These are phyloP conservation scores for Archips crataeganus DNA, from an alignment of 2,888 invertebrate species.

Conservation along the genomic window DNA sequence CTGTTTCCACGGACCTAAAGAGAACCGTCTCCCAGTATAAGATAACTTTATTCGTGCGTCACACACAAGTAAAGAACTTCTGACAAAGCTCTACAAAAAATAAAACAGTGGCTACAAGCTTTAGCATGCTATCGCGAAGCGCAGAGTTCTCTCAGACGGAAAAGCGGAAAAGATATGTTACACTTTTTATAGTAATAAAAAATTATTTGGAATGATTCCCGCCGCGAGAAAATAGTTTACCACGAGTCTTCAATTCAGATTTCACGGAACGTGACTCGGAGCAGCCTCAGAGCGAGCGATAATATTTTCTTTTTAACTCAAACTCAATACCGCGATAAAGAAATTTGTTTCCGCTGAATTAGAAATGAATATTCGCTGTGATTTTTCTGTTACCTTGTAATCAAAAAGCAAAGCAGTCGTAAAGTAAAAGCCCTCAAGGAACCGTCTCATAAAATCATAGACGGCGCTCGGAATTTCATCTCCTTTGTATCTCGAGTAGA, in stretches of 20 bases:
- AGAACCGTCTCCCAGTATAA: constrained; percentile 50
- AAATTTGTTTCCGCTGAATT: constrained; percentile 23
- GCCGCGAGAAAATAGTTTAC: constrained; percentile 39
- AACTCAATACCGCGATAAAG: constrained; percentile 27
- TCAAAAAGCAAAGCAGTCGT: constrained; percentile 35
- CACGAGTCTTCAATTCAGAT: constrained; percentile 36
- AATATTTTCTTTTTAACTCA: constrained; percentile 32
- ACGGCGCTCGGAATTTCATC: constrained; percentile 34
- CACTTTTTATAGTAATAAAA: constrained; percentile 51
- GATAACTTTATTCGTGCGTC: constrained; percentile 60
- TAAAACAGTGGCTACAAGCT: constrained; percentile 45
- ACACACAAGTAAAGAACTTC: constrained; percentile 55
- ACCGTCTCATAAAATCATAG: constrained; percentile 38
- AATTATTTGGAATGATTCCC: constrained; percentile 43
- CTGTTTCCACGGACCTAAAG: constrained; percentile 45
- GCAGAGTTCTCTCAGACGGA: constrained; percentile 48
- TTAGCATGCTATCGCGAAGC: constrained; percentile 49
- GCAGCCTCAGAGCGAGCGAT: constrained; percentile 19
- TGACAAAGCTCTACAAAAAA: constrained; percentile 60
- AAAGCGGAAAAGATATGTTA: constrained; percentile 51
- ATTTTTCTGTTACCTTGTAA: constrained; percentile 25
- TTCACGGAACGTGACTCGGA: constrained; percentile 40
- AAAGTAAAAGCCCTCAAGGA: constrained; percentile 36
- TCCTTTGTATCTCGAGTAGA: constrained; percentile 39
- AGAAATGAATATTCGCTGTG: constrained; percentile 6